A percentile compares a stretch with the other conserved stretches of the same genome.
phyloP scores from a whole-genome alignment of 2,797 vertebrate species.

The Xenopus petersii region DNA sequence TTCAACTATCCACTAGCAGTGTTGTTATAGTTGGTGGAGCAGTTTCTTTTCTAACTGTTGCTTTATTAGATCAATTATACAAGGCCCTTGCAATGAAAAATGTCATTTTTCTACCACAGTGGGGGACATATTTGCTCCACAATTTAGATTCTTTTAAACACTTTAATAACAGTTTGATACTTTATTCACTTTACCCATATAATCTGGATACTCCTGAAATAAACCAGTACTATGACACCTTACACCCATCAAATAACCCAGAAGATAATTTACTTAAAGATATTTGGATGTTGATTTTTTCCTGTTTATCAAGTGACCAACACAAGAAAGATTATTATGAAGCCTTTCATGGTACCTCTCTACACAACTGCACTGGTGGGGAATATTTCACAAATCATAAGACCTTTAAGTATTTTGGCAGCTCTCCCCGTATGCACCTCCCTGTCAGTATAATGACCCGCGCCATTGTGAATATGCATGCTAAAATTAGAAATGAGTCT shows the following conservation, averaged over 20 bases:
- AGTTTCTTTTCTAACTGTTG: background rate
- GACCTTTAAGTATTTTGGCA: background rate
- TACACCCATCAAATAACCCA: background rate
- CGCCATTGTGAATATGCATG: background rate
- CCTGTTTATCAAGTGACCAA: background rate
- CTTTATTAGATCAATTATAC: background rate
- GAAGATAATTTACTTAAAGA: constrained; percentile 15
- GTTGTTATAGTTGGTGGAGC: background rate
- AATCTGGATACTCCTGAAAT: background rate
- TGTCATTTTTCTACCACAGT: background rate
- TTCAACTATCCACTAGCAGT: background rate
- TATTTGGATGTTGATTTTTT: background rate
- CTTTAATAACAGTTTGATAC: constrained; percentile 13
- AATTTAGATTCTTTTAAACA: background rate
- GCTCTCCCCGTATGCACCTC: background rate
- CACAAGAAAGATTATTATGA: background rate
- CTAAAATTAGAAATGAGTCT: too few relatives aligned
- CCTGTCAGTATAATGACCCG: background rate
- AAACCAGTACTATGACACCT: background rate
- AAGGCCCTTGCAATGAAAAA: background rate
- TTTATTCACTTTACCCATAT: background rate
- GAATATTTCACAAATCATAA: background rate
- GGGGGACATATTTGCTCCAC: background rate
- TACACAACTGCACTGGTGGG: background rate
- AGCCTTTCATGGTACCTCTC: background rate